Base-by-base conservation (phyloP, 2,113 vertebrate genomes). In the Thamnophis sirtalis region DNA sequence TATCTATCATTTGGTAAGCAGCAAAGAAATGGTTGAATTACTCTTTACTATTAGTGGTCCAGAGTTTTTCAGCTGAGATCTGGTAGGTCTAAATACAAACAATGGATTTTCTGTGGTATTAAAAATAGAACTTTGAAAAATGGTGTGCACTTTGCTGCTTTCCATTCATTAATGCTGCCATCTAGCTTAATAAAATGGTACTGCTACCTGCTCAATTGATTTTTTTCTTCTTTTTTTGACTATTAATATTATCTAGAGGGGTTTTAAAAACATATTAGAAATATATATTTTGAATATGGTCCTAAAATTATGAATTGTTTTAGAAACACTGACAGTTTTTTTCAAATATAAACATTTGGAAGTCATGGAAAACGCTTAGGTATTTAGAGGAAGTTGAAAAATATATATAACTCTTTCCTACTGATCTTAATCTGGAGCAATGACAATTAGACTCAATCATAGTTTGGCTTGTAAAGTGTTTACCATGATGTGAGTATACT, bases 131-230 rank as follows among this genome's bases (percentile, higher is more conserved):
- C 33, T 84, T 92, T 56, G 43, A 38, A 85, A 50, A 60, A 15
- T 60, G n/a, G 48, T 15, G 1, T 50, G 17, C 5, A 89, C 10
- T 13, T n/a, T 92, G 54, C 5, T 89, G 9, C 38, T 92, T 89
- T 89, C 60, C n/a, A 8, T 49, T 92, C 53, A 87, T 60, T 89
- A 89, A 92, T 92, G 43, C 91, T 86, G 89, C 91, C 91, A 92
- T 92, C 91, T 92, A 92, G 43, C 49, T 89, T 80, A 92, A 15
- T 33, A 28, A 5, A 89, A 13, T 43, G n/a, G 54, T 56, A 92
- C 55, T 92, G 53, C 28, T 38, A 0, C 19, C 11, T 60, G 3
- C 55, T 21, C 19, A 21, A 17, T 7, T 88, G 38, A 3, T 50
- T 28, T 43, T 43, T 38, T 88, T 38, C 6, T 50, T 17, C 22